A percentile compares a stretch with the other conserved stretches of the same genome.
phyloP scores from a whole-genome alignment of 2,888 invertebrate genomes.

The Microplitis deprimator region DNA sequence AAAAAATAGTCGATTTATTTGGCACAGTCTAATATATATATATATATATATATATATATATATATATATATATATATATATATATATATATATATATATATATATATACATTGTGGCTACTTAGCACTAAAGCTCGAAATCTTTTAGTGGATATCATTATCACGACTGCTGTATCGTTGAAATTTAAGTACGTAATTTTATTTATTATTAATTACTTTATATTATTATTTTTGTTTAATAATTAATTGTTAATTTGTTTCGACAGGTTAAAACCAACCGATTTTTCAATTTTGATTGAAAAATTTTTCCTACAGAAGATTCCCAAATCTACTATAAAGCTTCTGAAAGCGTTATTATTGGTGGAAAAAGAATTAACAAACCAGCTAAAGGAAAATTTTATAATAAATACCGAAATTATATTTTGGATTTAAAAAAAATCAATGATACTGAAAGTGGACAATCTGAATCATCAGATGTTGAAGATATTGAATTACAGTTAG shows the following conservation, averaged over 20 bases:
- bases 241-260: neutral
- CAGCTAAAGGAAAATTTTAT: constrained; percentile 1
- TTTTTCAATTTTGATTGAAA: neutral
- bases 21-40: constrained; percentile 10
- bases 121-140: constrained; percentile 15
- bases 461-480: neutral
- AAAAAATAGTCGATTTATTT: constrained; percentile 9
- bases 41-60: no score
- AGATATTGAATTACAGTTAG: neutral
- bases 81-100: no score
- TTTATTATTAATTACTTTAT: neutral
- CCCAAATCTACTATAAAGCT: neutral
- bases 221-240: neutral
- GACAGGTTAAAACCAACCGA: neutral
- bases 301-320: neutral
- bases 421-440: neutral
- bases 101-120: no score
- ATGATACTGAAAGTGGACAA: neutral
- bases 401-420: neutral
- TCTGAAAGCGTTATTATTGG: neutral
- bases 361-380: neutral
- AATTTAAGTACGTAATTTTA: constrained; percentile 2
- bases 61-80: no score
- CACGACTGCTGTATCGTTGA: neutral
- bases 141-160: neutral